A percentile compares a stretch with the other conserved stretches of the same genome.
These are phyloP conservation scores for Tinea semifulvella DNA, from an alignment of 2,888 invertebrate species.

Conservation along the genomic window DNA sequence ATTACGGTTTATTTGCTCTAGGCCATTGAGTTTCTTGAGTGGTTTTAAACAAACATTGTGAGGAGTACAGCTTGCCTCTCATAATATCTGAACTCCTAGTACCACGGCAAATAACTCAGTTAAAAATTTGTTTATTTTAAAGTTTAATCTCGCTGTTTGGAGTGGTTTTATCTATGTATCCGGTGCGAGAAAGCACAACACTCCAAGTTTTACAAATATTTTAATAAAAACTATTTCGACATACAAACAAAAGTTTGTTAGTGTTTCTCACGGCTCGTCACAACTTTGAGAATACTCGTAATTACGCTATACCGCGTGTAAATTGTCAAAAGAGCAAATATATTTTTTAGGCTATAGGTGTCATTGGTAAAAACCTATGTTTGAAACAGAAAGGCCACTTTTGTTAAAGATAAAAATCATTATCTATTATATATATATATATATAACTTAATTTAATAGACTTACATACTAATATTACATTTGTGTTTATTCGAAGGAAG, in stretches of 20 bases:
- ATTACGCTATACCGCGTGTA: too few relatives aligned
- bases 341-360: too few relatives aligned
- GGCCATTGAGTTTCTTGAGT: constrained; percentile 43
- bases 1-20: constrained; percentile 29
- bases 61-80: constrained; percentile 40
- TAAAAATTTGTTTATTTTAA: constrained; percentile 38
- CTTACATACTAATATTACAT: too few relatives aligned
- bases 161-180: constrained; percentile 50
- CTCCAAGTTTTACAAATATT: constrained; percentile 4
- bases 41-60: constrained; percentile 58
- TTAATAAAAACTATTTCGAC: constrained; percentile 6
- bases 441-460: too few relatives aligned
- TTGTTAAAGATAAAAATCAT: too few relatives aligned
- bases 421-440: too few relatives aligned
- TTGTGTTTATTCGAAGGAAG: too few relatives aligned
- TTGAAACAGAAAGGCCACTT: too few relatives aligned
- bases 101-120: constrained; percentile 38
- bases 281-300: too few relatives aligned
- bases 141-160: constrained; percentile 28
- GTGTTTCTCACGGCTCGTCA: constrained; percentile 9
- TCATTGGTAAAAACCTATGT: too few relatives aligned
- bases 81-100: constrained; percentile 30
- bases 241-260: constrained; percentile 9
- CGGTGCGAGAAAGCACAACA: constrained; percentile 26
- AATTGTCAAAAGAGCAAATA: too few relatives aligned